Percentiles rank a stretch among this genome's conserved stretches.
These are phyloP conservation scores for Eupithecia subumbrata DNA, from an alignment of 2,888 invertebrate genomes.

Conservation along the genomic window DNA sequence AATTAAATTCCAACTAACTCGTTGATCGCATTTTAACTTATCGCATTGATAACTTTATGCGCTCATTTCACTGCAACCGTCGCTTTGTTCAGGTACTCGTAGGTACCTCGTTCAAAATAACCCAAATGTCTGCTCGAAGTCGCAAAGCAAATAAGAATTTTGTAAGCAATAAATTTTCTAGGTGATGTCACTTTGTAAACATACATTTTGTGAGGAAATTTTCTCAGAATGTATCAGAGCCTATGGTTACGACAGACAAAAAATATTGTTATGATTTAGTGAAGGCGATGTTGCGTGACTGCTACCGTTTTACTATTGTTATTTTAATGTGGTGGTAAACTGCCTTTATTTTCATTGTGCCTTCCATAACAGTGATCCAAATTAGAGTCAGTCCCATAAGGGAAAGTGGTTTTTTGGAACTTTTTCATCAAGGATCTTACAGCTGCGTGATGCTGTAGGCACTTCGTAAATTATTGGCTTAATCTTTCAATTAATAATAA, in stretches of 20 bases:
- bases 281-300: constrained; percentile 53
- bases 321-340: constrained; percentile 46
- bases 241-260: constrained; percentile 28
- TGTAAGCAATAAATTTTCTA: constrained; percentile 26
- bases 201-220: constrained; percentile 17
- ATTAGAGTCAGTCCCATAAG: constrained; percentile 43
- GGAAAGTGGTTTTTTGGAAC: constrained; percentile 52
- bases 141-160: constrained; percentile 16
- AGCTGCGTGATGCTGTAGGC: constrained; percentile 59
- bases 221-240: constrained; percentile 27
- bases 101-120: not conserved
- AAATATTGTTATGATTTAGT: constrained; percentile 36
- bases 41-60: constrained; percentile 5
- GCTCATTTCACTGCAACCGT: constrained; percentile 1
- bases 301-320: constrained; percentile 54
- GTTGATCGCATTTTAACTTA: constrained; percentile 26
- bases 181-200: constrained; percentile 26
- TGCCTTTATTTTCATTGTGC: constrained; percentile 42
- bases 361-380: constrained; percentile 34
- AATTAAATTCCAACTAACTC: constrained; percentile 52
- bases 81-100: not conserved
- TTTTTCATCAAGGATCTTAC: constrained; percentile 54
- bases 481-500: constrained; percentile 47
- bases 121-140: constrained; percentile 4
- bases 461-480: constrained; percentile 53